A percentile compares a stretch with the other conserved stretches of the same genome.
Evolutionary conservation across 2,113 vertebrate species (phyloP).

Genomic region (Chionis minor): DNA sequence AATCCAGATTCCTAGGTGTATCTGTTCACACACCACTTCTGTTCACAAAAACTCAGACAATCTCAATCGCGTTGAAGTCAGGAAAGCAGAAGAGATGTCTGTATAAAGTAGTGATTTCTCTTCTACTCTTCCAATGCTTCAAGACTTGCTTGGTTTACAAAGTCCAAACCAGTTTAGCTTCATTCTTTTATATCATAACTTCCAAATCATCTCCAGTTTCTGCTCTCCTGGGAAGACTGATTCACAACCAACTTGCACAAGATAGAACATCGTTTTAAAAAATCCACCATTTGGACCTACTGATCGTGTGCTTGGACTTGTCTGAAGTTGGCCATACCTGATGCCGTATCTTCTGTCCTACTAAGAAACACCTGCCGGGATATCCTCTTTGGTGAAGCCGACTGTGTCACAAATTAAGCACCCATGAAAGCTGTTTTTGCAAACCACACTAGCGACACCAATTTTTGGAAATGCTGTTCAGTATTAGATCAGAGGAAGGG

Average conservation of each 20-base stretch:
- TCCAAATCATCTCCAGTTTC: constrained; percentile 2
- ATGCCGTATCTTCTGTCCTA: background rate
- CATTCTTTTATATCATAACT: background rate
- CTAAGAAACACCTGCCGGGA: background rate
- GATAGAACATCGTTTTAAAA: background rate
- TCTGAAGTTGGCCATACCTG: background rate
- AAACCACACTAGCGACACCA: background rate
- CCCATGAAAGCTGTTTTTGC: background rate
- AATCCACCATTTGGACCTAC: background rate
- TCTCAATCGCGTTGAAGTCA: background rate
- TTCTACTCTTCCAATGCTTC: background rate
- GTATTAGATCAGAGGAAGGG: background rate
- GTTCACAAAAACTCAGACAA: background rate
- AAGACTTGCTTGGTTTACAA: background rate
- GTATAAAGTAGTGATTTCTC: background rate
- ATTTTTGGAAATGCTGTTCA: background rate
- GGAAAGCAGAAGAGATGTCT: background rate
- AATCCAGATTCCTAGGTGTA: background rate
- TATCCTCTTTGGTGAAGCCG: background rate
- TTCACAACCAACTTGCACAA: background rate
- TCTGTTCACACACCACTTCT: background rate
- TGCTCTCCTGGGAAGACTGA: background rate
- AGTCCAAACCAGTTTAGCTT: constrained; percentile 21
- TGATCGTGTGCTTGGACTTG: background rate
- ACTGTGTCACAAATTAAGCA: background rate